phyloP scores from a whole-genome alignment of 2,113 vertebrate species.

The Glaucidium brasilianum region DNA sequence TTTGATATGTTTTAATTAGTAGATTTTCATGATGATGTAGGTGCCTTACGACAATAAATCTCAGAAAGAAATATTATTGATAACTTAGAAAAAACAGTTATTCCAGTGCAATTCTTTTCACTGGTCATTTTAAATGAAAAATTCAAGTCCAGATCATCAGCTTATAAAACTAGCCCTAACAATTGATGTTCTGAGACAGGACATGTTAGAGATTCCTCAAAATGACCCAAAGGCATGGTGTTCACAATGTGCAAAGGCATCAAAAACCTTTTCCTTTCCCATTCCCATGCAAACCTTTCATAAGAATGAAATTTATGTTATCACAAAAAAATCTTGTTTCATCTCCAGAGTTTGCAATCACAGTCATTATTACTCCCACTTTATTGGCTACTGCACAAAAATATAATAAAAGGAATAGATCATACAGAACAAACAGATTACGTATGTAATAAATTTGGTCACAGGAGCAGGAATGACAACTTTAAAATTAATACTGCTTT shows the following conservation, averaged over 20 bases:
- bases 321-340: background rate
- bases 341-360: background rate
- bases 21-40: background rate
- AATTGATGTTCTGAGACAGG: background rate
- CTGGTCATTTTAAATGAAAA: background rate
- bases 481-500: background rate
- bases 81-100: background rate
- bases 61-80: background rate
- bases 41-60: background rate
- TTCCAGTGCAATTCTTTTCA: background rate
- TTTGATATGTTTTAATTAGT: background rate
- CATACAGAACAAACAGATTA: background rate
- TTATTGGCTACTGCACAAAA: background rate
- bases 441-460: background rate
- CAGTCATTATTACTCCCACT: background rate
- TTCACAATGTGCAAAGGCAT: background rate
- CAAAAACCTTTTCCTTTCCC: background rate
- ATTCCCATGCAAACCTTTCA: background rate
- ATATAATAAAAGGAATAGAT: background rate
- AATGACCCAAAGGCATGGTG: rapidly evolving
- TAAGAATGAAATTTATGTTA: background rate
- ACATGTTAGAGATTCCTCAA: background rate
- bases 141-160: background rate
- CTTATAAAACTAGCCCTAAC: background rate
- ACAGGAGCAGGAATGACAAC: background rate